Conservation (phyloP, 2,113 vertebrate genomes). For the Polyodon spathula region DNA sequence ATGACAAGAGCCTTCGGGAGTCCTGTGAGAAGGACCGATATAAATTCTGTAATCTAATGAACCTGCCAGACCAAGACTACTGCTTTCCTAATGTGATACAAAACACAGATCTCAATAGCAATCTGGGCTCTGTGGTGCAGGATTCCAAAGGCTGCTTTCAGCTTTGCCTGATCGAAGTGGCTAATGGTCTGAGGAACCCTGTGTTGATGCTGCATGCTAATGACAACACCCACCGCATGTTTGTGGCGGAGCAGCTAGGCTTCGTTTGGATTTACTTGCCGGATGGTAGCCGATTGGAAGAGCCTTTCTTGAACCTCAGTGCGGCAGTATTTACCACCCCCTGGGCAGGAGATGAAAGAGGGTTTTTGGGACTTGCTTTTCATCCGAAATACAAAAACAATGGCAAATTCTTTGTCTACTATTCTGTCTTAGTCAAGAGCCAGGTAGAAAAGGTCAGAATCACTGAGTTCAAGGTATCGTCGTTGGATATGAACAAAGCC, state of each 20-base stretch:
- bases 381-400: constrained; percentile 64
- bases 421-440: constrained; percentile 53
- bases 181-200: constrained; percentile 64
- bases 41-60: constrained; percentile 57
- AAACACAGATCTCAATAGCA: constrained; percentile 46
- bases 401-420: constrained; percentile 70
- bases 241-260: constrained; percentile 68
- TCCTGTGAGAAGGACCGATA: constrained; percentile 30
- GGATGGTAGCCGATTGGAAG: constrained; percentile 55
- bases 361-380: constrained; percentile 74
- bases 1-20: constrained; percentile 36
- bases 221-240: constrained; percentile 62
- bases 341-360: constrained; percentile 71
- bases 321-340: constrained; percentile 59
- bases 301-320: constrained; percentile 70
- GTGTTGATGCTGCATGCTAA: constrained; percentile 61
- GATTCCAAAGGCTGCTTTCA: constrained; percentile 61
- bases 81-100: constrained; percentile 67
- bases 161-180: constrained; percentile 66
- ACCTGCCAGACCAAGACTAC: constrained; percentile 64
- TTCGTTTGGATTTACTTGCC: constrained; percentile 69
- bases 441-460: constrained; percentile 62
- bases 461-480: constrained; percentile 64
- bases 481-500: constrained; percentile 60
- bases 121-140: constrained; percentile 50